Percentiles rank a stretch among this genome's conserved stretches.
phyloP scores from a whole-genome alignment of 2,888 invertebrate species.

The Trilocha varians region DNA sequence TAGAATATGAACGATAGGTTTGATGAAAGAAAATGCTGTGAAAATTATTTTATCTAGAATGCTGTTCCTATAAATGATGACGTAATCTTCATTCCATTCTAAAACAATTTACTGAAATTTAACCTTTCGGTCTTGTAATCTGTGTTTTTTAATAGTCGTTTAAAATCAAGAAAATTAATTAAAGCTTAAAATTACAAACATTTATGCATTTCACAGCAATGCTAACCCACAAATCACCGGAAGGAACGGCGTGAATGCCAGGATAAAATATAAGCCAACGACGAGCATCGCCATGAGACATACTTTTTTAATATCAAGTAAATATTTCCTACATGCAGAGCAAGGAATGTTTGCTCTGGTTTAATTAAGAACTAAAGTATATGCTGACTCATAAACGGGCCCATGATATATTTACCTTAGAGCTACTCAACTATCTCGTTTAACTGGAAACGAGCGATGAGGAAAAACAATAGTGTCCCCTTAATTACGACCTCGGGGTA shows the following conservation, averaged over 20 bases:
- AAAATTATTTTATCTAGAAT: not conserved
- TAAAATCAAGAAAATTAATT: too few relatives aligned
- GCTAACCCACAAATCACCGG: too few relatives aligned
- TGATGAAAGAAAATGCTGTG: not conserved
- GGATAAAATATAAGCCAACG: not conserved
- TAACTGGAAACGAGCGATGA: not conserved
- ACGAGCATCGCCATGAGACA: not conserved
- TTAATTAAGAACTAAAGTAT: conserved; percentile 27
- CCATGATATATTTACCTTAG: conserved; percentile 19
- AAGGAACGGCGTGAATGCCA: not conserved
- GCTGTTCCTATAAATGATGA: too few relatives aligned
- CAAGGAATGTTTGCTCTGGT: conserved; percentile 25
- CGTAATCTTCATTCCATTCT: too few relatives aligned
- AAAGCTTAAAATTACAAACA: too few relatives aligned
- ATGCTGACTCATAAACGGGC: conserved; percentile 10
- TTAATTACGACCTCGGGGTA: conserved; percentile 21
- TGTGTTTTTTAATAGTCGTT: too few relatives aligned
- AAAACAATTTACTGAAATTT: too few relatives aligned
- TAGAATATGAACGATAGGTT: not conserved
- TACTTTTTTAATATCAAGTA: not conserved
- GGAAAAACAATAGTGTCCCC: conserved; percentile 14
- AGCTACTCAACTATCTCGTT: conserved; percentile 16
- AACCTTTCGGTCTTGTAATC: too few relatives aligned
- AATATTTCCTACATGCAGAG: not conserved
- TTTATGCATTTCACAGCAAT: too few relatives aligned